A percentile compares a stretch with the other conserved stretches of the same genome.
phyloP scores from a whole-genome alignment of 2,888 invertebrate species.

The Caenorhabditis sp. region DNA sequence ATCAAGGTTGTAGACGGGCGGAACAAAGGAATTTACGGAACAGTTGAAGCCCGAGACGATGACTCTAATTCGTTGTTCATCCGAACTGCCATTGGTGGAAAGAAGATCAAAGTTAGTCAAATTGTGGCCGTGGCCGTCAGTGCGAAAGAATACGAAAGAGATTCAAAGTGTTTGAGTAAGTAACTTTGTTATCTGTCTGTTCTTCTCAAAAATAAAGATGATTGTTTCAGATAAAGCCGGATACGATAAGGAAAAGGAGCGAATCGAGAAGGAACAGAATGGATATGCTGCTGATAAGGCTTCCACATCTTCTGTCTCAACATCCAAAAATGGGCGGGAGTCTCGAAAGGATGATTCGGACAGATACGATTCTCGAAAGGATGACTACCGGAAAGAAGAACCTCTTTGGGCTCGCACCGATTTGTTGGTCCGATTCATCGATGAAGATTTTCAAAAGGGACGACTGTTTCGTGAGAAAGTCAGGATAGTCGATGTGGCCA shows the following conservation, averaged over 20 bases:
- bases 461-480: constrained; percentile 67
- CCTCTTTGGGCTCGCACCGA: constrained; percentile 70
- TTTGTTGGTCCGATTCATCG: constrained; percentile 70
- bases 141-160: constrained; percentile 88
- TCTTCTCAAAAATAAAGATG: background rate
- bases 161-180: constrained; percentile 74
- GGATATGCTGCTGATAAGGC: constrained; percentile 21
- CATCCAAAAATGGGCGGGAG: background rate
- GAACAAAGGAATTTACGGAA: constrained; percentile 68
- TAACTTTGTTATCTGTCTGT: constrained; percentile 3
- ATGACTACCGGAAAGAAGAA: background rate
- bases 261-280: constrained; percentile 54
- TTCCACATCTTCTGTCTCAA: constrained; percentile 12
- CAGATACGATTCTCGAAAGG: constrained; percentile 16
- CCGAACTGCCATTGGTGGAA: constrained; percentile 69
- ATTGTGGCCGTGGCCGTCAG: constrained; percentile 89
- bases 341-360: background rate
- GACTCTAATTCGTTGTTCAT: constrained; percentile 89
- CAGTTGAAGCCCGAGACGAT: constrained; percentile 90
- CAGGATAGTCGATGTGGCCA: constrained; percentile 73
- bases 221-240: constrained; percentile 65
- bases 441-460: constrained; percentile 68
- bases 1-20: constrained; percentile 67
- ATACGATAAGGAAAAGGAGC: constrained; percentile 69
- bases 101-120: constrained; percentile 68